Base-by-base conservation (phyloP, 2,888 invertebrate species). In the Incurvaria masculella region DNA sequence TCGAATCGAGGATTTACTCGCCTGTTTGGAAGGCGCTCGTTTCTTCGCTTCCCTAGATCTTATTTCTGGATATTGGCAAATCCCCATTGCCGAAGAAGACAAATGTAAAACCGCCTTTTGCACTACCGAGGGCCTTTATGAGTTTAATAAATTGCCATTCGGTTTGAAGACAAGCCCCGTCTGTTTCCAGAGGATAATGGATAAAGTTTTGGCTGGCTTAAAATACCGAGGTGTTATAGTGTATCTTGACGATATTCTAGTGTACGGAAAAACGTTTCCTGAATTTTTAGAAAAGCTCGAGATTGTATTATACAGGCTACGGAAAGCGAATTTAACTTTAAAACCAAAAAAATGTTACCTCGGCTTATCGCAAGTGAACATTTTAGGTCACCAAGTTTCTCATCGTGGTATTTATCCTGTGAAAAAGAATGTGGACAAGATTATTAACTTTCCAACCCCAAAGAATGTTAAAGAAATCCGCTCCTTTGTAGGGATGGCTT, bases 1-100 rank as follows among this genome's bases (percentile, higher is more conserved):
- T 5, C 48, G 59, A 21, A 58, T 64, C 46, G 62, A 63, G 44
- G 61, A 63, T 42, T 44, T 59, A 39, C 42, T 64, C n/a, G 33
- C 11, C 14, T 33, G 33, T 14, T 33, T 33, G 14, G 33, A 33
- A 11, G 33, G 33, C 8, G 33, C 33, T 6, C 59, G 61, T 39
- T 55, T 47, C 43, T 56, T 58, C 55, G 51, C 61, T 4, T 61
- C 59, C 4, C 45, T 65, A 4, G 61, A 63, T 44, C 48, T 65
- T 14, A 52, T 52, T 21, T 44, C 56, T 1, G 63, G 63, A 2
- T 65, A 62, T 47, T 58, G 56, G 50, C 63, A 63, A 40, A 53
- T 62, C 8, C 33, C 33, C 8, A 11, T 33, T 8, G 14, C 44
- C 11, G 49, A 53, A 26, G 42, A 44, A 45, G 51, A 56, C 21